These are phyloP conservation scores for Ormyrus thymus DNA, from an alignment of 2,888 invertebrate species.

Conservation along the genomic window DNA sequence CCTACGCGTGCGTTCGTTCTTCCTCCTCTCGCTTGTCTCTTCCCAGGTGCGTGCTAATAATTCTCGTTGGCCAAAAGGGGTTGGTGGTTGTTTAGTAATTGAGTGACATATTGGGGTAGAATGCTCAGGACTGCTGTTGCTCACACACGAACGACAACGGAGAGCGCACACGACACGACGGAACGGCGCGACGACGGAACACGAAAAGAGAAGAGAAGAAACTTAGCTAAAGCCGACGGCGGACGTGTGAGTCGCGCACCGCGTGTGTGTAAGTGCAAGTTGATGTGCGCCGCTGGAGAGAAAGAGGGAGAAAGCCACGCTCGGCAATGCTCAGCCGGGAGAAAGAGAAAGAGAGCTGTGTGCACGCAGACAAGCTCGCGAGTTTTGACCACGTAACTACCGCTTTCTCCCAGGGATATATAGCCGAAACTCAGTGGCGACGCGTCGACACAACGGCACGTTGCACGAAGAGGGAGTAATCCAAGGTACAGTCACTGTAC, in stretches of 20 bases:
- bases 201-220: constrained; percentile 27
- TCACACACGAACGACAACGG: constrained; percentile 6
- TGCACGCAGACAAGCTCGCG: not conserved
- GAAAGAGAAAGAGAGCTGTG: not conserved
- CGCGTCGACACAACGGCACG: too few relatives aligned
- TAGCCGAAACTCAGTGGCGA: not conserved
- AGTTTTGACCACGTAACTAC: constrained; percentile 46
- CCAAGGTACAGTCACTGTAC: too few relatives aligned
- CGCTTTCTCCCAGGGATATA: constrained; percentile 8
- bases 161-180: constrained; percentile 26
- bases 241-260: not conserved
- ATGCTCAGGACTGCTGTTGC: not conserved
- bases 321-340: not conserved
- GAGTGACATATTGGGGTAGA: constrained; percentile 49
- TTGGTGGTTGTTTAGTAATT: constrained; percentile 25
- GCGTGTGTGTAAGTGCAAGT: too few relatives aligned
- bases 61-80: constrained; percentile 2
- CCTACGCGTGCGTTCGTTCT: not conserved
- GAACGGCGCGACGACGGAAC: constrained; percentile 36
- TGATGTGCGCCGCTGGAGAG: not conserved
- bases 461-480: too few relatives aligned
- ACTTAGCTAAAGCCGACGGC: not conserved
- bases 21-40: constrained; percentile 1
- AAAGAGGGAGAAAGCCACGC: not conserved
- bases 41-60: not conserved